These are phyloP conservation scores for Crotalus horridus DNA, from an alignment of 2,113 vertebrate species.

Conservation along the genomic window DNA sequence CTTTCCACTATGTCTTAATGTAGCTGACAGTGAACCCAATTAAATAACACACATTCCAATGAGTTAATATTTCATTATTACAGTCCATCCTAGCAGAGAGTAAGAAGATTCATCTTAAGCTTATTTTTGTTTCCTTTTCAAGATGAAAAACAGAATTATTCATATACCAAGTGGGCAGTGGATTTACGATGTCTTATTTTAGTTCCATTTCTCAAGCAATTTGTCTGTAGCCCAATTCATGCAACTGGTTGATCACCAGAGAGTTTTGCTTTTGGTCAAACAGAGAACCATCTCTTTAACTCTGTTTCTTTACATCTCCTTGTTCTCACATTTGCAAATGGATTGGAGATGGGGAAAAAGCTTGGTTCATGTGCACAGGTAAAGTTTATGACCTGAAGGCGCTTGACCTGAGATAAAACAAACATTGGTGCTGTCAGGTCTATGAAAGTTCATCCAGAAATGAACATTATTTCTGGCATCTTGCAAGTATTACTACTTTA, in stretches of 20 bases:
- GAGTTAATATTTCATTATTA: neutral
- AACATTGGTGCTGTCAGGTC: neutral
- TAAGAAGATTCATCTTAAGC: neutral
- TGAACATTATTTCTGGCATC: neutral
- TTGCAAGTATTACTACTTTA: neutral
- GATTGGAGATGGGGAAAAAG: neutral
- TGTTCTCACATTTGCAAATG: neutral
- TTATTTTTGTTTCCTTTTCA: neutral
- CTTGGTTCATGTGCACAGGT: neutral
- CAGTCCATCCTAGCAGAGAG: neutral
- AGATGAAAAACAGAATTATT: neutral
- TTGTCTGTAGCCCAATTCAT: neutral
- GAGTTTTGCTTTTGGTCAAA: neutral
- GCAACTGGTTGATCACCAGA: neutral
- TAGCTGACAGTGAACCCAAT: neutral
- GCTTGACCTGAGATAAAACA: neutral
- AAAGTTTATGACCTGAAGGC: neutral
- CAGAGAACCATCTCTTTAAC: neutral
- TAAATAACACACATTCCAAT: neutral
- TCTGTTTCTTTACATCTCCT: neutral
- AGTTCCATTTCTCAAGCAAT: neutral
- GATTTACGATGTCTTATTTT: neutral
- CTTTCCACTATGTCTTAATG: constrained; percentile 10
- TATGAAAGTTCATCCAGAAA: neutral
- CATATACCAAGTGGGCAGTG: neutral